Evolutionary conservation across 2,888 invertebrate species (phyloP).

Genomic region (Zygaena filipendulae): DNA sequence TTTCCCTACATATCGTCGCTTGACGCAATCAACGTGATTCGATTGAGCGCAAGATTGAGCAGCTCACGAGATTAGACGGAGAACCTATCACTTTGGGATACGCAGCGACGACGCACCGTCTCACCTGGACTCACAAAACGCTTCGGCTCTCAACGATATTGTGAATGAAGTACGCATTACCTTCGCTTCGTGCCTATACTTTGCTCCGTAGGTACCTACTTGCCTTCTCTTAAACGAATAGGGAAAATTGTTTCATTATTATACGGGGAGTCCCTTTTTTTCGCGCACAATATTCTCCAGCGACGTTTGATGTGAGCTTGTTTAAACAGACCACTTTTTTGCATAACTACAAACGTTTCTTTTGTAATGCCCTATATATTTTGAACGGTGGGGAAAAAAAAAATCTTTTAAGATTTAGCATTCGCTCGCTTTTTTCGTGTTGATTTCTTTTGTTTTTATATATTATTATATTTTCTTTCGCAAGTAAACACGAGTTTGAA

Average conservation of each 20-base stretch:
- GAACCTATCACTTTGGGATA: slow-evolving; percentile 4
- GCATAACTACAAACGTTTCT: slow-evolving; percentile 34
- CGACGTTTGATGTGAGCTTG: slow-evolving; percentile 51
- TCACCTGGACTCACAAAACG: neutral
- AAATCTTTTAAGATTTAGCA: neutral
- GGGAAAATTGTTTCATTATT: slow-evolving; percentile 30
- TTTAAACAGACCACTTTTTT: slow-evolving; percentile 51
- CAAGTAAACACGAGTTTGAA: too few species aligned
- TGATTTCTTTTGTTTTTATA: neutral
- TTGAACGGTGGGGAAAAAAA: too few species aligned
- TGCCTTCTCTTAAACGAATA: slow-evolving; percentile 5
- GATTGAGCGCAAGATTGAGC: slow-evolving; percentile 37
- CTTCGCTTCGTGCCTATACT: too few species aligned
- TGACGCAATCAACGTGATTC: slow-evolving; percentile 38
- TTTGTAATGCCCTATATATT: slow-evolving; percentile 6
- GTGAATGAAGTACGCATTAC: too few species aligned
- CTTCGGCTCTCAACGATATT: neutral
- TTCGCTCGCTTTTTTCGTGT: neutral
- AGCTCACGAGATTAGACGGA: slow-evolving; percentile 31
- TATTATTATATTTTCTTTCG: too few species aligned
- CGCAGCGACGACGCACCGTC: too few species aligned
- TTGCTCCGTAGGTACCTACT: too few species aligned
- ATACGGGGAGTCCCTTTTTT: too few species aligned
- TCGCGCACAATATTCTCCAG: slow-evolving; percentile 27
- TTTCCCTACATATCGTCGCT: slow-evolving; percentile 22